Evolutionary conservation across 2,113 vertebrate species (phyloP).

Genomic region (Camelus dromedarius): DNA sequence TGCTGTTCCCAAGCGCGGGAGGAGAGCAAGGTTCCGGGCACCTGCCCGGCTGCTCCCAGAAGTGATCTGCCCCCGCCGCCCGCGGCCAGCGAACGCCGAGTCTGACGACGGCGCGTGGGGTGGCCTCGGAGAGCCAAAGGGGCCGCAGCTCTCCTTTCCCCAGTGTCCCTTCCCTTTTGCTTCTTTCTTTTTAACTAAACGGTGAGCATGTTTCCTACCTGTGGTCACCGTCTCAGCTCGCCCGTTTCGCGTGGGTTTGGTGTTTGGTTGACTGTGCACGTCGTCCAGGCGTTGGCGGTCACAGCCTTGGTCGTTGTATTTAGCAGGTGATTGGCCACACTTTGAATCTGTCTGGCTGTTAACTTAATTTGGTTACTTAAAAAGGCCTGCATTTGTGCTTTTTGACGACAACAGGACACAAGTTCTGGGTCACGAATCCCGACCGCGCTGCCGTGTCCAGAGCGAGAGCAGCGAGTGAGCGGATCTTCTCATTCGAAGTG

Average conservation of each 20-base stretch:
- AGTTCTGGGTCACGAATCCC: neutral
- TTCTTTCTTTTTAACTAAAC: neutral
- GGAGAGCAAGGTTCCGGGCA: neutral
- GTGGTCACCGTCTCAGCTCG: neutral
- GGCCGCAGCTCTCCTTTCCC: neutral
- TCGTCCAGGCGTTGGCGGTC: fast-evolving
- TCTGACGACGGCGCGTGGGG: neutral
- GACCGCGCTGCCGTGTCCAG: fast-evolving
- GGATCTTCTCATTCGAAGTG: fast-evolving
- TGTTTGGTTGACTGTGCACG: fast-evolving
- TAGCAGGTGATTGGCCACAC: neutral
- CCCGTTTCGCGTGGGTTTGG: neutral
- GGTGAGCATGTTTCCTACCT: neutral
- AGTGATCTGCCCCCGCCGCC: no score
- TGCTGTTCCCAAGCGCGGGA: neutral
- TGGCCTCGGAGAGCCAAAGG: neutral
- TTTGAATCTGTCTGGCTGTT: neutral
- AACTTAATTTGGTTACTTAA: neutral
- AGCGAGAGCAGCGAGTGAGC: fast-evolving
- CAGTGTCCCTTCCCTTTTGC: neutral
- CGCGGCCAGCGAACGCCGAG: neutral
- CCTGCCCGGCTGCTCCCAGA: no score
- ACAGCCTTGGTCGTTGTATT: neutral
- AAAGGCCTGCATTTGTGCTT: neutral
- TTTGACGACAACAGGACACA: neutral